phyloP scores from a whole-genome alignment of 2,797 vertebrate genomes.

The Propithecus deckenii region DNA sequence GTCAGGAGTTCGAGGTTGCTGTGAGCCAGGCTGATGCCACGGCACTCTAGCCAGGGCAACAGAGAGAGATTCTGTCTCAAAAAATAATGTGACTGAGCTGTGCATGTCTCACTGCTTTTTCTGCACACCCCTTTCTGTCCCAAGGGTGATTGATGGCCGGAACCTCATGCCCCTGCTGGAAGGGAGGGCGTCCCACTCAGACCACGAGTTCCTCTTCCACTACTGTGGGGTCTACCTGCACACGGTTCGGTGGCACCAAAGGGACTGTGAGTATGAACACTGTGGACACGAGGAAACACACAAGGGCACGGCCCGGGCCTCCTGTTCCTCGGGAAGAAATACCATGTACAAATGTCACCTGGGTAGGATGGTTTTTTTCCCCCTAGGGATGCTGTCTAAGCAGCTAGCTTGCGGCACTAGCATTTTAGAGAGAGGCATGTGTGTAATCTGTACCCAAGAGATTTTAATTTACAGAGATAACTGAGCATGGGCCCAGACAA shows the following conservation, averaged over 20 bases:
- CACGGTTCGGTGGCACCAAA: slow-evolving; percentile 17
- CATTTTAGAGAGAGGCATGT: not conserved
- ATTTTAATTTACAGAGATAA: not conserved
- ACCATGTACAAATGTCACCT: rapidly evolving
- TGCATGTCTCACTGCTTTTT: too few species aligned
- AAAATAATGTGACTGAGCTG: too few species aligned
- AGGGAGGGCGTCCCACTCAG: not conserved
- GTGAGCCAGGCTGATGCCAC: rapidly evolving
- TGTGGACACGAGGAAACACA: rapidly evolving
- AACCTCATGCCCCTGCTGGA: slow-evolving; percentile 46
- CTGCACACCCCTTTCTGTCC: not conserved
- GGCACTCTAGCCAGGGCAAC: too few species aligned
- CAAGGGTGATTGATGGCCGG: not conserved
- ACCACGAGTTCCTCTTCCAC: slow-evolving; percentile 51
- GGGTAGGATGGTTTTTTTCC: not conserved
- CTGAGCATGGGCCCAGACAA: not conserved
- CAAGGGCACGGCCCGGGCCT: rapidly evolving
- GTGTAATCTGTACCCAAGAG: not conserved
- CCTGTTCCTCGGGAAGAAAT: not conserved
- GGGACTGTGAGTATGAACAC: slow-evolving; percentile 23
- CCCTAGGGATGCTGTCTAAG: not conserved
- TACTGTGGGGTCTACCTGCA: slow-evolving; percentile 50
- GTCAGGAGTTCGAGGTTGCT: too few species aligned
- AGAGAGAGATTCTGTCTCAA: too few species aligned
- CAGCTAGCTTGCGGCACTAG: not conserved